A percentile compares a stretch with the other conserved stretches of the same genome.
phyloP scores from a whole-genome alignment of 2,113 vertebrate genomes.

The pig (Sus scrofa) region DNA sequence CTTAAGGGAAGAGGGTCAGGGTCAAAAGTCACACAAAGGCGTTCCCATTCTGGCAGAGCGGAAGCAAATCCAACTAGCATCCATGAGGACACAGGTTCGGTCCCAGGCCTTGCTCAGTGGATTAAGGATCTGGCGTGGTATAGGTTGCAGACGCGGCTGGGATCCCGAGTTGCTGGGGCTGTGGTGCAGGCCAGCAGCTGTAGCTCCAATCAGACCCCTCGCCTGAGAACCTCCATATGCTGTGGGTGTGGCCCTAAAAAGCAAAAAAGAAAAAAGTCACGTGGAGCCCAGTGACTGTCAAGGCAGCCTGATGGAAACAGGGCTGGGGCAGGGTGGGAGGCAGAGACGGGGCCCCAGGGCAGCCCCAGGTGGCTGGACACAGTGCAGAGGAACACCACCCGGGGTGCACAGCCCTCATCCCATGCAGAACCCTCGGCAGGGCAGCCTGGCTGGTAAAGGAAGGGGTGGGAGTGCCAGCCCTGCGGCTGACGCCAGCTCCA shows the following conservation, averaged over 20 bases:
- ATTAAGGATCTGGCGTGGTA: no score
- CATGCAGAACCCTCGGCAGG: background rate
- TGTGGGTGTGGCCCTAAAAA: no score
- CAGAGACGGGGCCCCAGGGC: background rate
- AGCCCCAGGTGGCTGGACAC: background rate
- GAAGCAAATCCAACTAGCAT: no score
- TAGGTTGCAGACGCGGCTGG: no score
- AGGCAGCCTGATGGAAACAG: background rate
- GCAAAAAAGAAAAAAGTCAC: background rate
- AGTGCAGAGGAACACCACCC: background rate
- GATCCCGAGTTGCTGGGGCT: no score
- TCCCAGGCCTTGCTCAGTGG: no score
- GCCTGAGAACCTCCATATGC: no score
- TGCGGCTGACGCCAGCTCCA: background rate
- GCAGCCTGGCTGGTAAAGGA: background rate
- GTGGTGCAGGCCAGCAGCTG: no score
- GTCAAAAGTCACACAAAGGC: background rate
- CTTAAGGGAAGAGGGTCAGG: background rate
- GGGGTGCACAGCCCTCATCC: background rate
- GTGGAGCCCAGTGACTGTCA: slow-evolving; percentile 5
- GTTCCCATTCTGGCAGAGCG: no score
- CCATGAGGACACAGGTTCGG: no score
- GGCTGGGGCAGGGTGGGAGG: background rate
- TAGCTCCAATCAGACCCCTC: no score
- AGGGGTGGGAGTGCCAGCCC: background rate